Base-by-base conservation (phyloP, 2,888 invertebrate species). In the Chrysolina haemoptera region DNA sequence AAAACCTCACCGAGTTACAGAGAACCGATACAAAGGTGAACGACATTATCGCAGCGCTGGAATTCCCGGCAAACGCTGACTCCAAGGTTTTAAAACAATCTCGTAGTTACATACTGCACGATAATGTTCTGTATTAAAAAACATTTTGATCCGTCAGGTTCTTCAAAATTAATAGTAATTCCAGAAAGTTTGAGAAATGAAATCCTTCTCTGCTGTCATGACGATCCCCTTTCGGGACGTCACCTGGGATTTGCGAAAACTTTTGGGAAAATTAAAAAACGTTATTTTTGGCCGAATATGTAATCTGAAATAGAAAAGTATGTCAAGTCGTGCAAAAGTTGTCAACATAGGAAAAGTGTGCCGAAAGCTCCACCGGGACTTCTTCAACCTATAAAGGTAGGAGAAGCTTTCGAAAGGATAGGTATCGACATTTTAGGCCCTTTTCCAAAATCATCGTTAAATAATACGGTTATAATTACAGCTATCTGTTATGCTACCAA, bases 371-470 rank as follows among this genome's bases (percentile, higher is more conserved):
- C 2, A 43, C 43, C 43, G 14, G 43, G 43, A 14, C 43, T 43
- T 12, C 14, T 43, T 9, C 43, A 14, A 8, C 35, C 35, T 3
- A 35, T 35, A 35, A 35, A 35, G 8, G 35, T 35, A 8, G 35
- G 35, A 3, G 8, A 35, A 35, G 35, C 35, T 14, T 43, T 43
- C 14, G 43, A 43, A 14, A 1, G 5, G 5, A 43, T 43, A 11
- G 53, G 20, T 10, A 53, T 35, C 35, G 53, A 63, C 43, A 63
- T 63, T 43, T 43, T 63, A 18, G 43, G 63, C 12, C 41, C 20
- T 18, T 18, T 63, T 43, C 63, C 43, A 41, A 43, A 43, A 43
- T 14, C 11, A 4, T 1, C 5, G 1, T 43, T 14, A 14, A 14
- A 14, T 9, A 14, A 43, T 43, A 43, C 43, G 5, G 43, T 43